Conservation (phyloP, 2,797 vertebrate species). For the Champsocephalus gunnari region DNA sequence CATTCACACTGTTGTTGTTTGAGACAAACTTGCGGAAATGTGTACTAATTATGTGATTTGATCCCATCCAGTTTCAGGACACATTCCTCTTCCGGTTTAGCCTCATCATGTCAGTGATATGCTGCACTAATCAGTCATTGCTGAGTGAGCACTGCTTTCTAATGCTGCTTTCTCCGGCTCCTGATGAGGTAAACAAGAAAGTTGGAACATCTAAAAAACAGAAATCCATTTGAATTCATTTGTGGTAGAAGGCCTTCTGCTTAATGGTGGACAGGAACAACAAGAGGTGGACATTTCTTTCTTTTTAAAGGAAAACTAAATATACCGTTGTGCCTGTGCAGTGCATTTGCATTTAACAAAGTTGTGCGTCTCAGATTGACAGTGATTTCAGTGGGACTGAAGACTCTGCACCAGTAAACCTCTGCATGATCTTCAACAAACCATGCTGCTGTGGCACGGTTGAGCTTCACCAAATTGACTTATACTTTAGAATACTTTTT, state of each 20-base stretch:
- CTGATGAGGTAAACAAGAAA: background rate
- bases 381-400: no score
- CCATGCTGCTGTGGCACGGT: background rate
- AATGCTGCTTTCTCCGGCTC: conserved; percentile 3
- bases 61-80: background rate
- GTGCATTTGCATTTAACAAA: background rate
- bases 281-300: background rate
- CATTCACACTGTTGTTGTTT: background rate
- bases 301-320: background rate
- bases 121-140: background rate
- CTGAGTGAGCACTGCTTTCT: background rate
- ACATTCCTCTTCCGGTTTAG: background rate
- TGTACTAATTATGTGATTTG: background rate
- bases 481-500: background rate
- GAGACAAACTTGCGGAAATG: background rate
- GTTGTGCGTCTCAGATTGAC: background rate
- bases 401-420: background rate
- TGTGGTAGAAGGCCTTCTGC: background rate
- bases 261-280: background rate
- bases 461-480: background rate
- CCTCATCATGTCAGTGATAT: conserved; percentile 1
- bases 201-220: no score
- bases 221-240: background rate
- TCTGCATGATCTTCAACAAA: background rate
- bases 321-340: background rate